A percentile compares a stretch with the other conserved stretches of the same genome.
Conservation (phyloP, 2,888 invertebrate genomes). For the Erpobdella octoculata region DNA sequence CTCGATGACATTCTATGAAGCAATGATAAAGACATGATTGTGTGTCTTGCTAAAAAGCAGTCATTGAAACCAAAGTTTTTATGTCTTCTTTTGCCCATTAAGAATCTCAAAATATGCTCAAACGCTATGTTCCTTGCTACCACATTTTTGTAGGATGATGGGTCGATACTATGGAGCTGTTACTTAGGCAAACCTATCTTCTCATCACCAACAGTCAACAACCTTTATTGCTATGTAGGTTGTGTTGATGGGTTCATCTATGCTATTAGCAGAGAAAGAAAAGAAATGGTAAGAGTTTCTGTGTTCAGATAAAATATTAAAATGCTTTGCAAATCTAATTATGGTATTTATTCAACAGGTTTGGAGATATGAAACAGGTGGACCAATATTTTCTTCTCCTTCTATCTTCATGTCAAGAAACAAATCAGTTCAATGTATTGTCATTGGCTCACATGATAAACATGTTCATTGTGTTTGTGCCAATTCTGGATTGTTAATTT, state of each 20-base stretch:
- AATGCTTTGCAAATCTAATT: too few species aligned
- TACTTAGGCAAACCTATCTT: constrained; percentile 62
- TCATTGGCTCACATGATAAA: constrained; percentile 50
- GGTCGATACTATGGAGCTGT: constrained; percentile 59
- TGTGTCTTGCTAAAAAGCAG: too few species aligned
- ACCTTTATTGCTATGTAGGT: constrained; percentile 42
- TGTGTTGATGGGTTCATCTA: constrained; percentile 48
- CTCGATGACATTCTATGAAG: too few species aligned
- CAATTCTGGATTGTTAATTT: constrained; percentile 50
- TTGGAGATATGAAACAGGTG: constrained; percentile 59
- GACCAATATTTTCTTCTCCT: constrained; percentile 69
- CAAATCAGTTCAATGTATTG: constrained; percentile 31
- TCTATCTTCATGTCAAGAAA: constrained; percentile 24
- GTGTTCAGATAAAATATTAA: too few species aligned
- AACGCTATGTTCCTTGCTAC: too few species aligned
- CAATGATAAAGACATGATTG: too few species aligned
- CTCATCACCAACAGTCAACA: constrained; percentile 56
- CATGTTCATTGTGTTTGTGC: constrained; percentile 43
- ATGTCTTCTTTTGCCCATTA: too few species aligned
- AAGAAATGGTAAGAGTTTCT: constrained; percentile 31
- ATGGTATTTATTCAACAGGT: constrained; percentile 54
- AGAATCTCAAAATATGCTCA: too few species aligned
- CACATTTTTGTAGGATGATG: constrained; percentile 53
- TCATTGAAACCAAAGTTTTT: too few species aligned
- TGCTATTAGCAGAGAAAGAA: constrained; percentile 41